Conservation (phyloP, 1,140 invertebrate genomes). For the Triops longicaudatus region DNA sequence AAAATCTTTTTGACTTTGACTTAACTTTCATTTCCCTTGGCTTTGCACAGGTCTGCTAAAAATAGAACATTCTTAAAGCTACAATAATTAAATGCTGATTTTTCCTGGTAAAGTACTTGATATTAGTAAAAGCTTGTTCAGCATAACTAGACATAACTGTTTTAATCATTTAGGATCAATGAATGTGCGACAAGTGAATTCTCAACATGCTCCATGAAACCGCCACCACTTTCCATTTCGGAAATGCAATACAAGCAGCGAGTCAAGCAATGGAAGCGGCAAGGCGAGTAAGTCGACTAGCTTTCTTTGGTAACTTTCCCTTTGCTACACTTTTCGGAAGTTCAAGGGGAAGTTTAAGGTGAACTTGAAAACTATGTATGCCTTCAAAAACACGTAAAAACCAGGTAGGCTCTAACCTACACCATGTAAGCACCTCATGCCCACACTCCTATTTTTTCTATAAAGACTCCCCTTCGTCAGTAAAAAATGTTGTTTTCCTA, state of each 20-base stretch:
- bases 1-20: too few species aligned
- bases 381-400: neutral
- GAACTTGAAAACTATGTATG: neutral
- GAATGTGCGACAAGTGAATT: neutral
- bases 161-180: neutral
- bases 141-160: too few species aligned
- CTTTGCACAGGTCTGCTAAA: too few species aligned
- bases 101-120: too few species aligned
- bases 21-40: too few species aligned
- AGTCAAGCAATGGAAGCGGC: constrained; percentile 19
- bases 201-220: neutral
- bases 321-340: neutral
- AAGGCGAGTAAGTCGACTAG: constrained; percentile 19
- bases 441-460: neutral
- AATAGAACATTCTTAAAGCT: too few species aligned
- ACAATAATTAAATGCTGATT: too few species aligned
- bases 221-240: neutral
- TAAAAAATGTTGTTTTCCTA: neutral
- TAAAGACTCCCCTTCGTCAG: neutral
- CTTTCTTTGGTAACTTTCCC: neutral
- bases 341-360: neutral
- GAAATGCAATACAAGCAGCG: neutral
- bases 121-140: too few species aligned
- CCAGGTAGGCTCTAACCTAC: neutral
- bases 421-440: neutral